Evolutionary conservation across 2,113 vertebrate genomes (phyloP).

Genomic region (Callaeas wilsoni): DNA sequence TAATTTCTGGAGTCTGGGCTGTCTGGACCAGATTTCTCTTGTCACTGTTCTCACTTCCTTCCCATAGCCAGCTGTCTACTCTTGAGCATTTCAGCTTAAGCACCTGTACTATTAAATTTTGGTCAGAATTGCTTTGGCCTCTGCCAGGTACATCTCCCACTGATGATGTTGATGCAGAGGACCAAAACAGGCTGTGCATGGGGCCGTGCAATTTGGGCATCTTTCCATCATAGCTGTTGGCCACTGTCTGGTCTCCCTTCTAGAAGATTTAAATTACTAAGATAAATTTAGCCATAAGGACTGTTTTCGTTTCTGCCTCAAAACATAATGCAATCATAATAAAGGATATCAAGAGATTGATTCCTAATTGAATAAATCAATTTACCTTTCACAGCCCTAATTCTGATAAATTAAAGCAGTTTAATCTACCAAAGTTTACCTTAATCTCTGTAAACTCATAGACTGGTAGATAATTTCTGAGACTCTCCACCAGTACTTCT

Average conservation of each 20-base stretch:
- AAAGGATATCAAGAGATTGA: background rate
- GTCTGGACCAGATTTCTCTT: background rate
- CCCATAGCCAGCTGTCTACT: background rate
- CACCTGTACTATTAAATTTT: background rate
- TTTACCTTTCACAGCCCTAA: background rate
- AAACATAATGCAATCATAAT: background rate
- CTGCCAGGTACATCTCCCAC: background rate
- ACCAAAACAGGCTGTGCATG: background rate
- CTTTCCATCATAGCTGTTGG: background rate
- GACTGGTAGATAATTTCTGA: background rate
- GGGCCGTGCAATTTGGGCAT: too few relatives aligned
- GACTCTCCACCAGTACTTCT: background rate
- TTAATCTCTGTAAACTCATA: background rate
- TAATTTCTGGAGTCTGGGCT: background rate
- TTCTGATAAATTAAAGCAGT: background rate
- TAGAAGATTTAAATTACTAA: background rate
- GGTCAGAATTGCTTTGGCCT: background rate
- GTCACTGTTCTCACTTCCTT: background rate
- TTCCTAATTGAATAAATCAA: background rate
- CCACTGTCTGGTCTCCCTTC: fast-evolving
- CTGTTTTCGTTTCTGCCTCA: background rate
- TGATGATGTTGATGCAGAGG: fast-evolving
- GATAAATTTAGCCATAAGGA: background rate
- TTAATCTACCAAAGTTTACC: background rate
- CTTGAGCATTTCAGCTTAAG: background rate